Percentiles rank a stretch among this genome's conserved stretches.
Conservation (phyloP, 2,888 invertebrate genomes). For the Chesias legatella region DNA sequence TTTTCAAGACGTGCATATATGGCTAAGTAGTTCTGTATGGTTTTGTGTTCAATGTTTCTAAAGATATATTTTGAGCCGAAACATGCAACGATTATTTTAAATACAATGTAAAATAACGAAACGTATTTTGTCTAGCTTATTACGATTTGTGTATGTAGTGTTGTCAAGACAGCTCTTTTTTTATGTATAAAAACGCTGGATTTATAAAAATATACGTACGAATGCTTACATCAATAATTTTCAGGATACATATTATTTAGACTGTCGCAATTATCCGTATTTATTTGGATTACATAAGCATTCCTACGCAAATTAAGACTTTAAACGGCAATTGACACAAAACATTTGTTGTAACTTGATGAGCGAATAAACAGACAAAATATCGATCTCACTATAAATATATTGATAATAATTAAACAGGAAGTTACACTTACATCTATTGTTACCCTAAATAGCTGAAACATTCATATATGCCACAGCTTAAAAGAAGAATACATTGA, state of each 20-base stretch:
- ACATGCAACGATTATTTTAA: conserved; percentile 10
- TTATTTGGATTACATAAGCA: neutral
- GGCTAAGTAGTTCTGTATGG: no score
- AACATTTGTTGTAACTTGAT: conserved; percentile 2
- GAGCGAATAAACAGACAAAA: conserved; percentile 28
- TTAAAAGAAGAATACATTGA: conserved; percentile 10
- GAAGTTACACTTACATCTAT: conserved; percentile 34
- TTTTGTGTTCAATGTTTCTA: neutral
- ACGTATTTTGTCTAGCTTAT: conserved; percentile 7
- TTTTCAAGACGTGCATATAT: no score
- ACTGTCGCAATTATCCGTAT: no score
- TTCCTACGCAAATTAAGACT: no score
- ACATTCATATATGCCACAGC: conserved; percentile 27
- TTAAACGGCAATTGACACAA: no score
- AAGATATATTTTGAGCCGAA: conserved; percentile 8
- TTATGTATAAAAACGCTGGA: no score
- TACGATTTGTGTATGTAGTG: no score
- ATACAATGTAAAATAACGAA: neutral
- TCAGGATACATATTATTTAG: no score
- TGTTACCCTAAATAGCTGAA: conserved; percentile 39
- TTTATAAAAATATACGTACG: no score
- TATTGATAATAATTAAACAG: conserved; percentile 22
- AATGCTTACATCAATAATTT: no score
- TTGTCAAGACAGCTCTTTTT: no score
- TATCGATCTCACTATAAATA: conserved; percentile 22